Evolutionary conservation across 2,113 vertebrate species (phyloP).

Genomic region (Saccopteryx bilineata): DNA sequence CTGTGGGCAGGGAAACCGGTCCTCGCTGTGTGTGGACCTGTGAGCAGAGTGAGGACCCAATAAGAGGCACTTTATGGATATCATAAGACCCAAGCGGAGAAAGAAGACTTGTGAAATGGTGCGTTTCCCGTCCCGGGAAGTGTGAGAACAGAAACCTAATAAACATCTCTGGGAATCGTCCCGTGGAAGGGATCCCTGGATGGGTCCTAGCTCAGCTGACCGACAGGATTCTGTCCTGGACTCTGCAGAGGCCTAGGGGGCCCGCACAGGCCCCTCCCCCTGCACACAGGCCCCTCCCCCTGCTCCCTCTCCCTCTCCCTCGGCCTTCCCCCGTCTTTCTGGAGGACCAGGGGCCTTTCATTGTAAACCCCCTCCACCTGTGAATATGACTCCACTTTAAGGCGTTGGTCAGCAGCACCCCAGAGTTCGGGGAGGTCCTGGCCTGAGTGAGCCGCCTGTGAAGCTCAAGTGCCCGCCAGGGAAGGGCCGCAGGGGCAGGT

Average conservation of each 20-base stretch:
- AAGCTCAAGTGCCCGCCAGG: neutral
- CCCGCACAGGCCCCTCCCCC: neutral
- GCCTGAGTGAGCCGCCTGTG: neutral
- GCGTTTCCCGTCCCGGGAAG: neutral
- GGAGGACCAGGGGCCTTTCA: neutral
- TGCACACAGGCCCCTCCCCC: neutral
- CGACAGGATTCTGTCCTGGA: neutral
- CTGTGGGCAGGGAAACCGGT: neutral
- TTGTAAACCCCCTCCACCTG: too few relatives aligned
- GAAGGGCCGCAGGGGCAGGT: neutral
- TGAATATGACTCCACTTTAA: neutral
- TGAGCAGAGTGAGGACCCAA: neutral
- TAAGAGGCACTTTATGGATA: neutral
- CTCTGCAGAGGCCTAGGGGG: neutral
- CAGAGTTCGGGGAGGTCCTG: neutral
- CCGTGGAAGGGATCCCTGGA: neutral
- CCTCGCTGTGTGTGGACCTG: neutral
- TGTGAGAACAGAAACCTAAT: neutral
- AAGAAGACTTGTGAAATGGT: neutral
- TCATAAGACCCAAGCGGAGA: neutral
- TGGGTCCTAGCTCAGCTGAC: neutral
- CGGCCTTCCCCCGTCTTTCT: neutral
- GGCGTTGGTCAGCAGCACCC: neutral
- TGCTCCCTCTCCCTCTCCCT: neutral
- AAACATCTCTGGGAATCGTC: neutral